Conservation (phyloP, 2,797 vertebrate species). For the Takifugu ocellatus region DNA sequence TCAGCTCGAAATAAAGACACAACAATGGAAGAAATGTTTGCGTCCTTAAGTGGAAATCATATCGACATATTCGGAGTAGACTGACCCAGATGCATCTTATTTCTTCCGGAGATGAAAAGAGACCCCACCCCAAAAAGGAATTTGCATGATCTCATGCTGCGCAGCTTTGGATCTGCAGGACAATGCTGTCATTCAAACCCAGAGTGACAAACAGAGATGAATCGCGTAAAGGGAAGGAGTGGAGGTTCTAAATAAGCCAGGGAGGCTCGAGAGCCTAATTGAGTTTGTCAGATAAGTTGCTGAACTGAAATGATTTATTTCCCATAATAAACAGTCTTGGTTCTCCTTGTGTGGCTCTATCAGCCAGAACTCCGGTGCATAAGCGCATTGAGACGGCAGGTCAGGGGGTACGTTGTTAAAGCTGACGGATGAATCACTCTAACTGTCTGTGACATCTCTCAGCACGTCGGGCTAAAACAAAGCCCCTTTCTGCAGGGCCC, state of each 20-base stretch:
- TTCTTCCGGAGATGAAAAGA: background rate
- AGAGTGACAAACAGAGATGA: background rate
- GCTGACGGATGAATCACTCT: constrained; percentile 47
- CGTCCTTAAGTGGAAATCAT: background rate
- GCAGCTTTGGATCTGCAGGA: background rate
- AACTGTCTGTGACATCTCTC: constrained; percentile 49
- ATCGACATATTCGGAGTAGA: background rate
- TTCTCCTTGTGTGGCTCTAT: background rate
- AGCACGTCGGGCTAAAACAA: constrained; percentile 55
- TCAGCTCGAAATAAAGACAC: no score
- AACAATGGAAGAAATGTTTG: background rate
- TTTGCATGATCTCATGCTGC: background rate
- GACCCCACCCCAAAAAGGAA: background rate
- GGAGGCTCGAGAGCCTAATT: no score
- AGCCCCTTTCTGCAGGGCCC: constrained; percentile 40
- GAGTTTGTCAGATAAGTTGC: background rate
- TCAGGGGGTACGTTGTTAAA: constrained; percentile 29
- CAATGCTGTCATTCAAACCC: background rate
- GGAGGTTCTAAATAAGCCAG: no score
- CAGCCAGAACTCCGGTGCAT: background rate
- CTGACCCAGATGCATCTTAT: background rate
- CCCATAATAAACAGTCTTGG: background rate
- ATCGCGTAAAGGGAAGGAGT: no score
- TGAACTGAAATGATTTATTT: background rate
- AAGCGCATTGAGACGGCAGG: constrained; percentile 1